Conservation (phyloP, 35 echinoderm and acorn worm species). For the Ptychodera flava region DNA sequence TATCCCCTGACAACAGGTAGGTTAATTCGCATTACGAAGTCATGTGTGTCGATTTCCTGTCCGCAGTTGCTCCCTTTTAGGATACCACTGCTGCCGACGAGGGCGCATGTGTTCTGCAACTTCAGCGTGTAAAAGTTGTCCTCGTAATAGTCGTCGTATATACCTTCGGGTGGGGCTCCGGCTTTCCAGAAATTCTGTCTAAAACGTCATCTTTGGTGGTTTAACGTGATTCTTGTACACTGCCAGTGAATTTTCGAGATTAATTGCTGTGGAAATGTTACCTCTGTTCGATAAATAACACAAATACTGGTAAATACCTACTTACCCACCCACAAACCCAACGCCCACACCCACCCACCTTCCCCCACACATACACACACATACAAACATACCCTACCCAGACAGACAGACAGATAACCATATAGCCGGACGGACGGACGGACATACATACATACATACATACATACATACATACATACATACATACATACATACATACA, state of each 20-base stretch:
- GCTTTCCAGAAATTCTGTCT: background rate
- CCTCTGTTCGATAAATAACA: too few relatives aligned
- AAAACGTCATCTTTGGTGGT: background rate
- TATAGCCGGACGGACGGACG: too few relatives aligned
- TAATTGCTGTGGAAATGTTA: background rate
- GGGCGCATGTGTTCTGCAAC: constrained; percentile 18
- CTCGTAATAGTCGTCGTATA: background rate
- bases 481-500: too few relatives aligned
- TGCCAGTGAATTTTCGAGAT: background rate
- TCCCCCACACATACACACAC: too few relatives aligned
- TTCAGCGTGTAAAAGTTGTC: background rate
- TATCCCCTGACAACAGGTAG: background rate
- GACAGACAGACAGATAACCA: too few relatives aligned
- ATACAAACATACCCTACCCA: too few relatives aligned
- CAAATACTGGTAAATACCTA: too few relatives aligned
- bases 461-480: too few relatives aligned
- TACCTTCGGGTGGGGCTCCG: background rate
- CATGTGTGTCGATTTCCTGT: constrained; percentile 15
- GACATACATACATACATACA: too few relatives aligned
- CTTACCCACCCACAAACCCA: too few relatives aligned
- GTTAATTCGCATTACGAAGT: constrained; percentile 25
- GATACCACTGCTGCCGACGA: constrained; percentile 31
- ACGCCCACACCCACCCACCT: too few relatives aligned
- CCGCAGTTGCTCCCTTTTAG: constrained; percentile 25
- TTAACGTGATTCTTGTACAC: background rate